Percentiles rank a stretch among this genome's conserved stretches.
phyloP scores from a whole-genome alignment of 30 jellyfish, hydroid and myxozoan genomes.

The Pelagia noctiluca region DNA sequence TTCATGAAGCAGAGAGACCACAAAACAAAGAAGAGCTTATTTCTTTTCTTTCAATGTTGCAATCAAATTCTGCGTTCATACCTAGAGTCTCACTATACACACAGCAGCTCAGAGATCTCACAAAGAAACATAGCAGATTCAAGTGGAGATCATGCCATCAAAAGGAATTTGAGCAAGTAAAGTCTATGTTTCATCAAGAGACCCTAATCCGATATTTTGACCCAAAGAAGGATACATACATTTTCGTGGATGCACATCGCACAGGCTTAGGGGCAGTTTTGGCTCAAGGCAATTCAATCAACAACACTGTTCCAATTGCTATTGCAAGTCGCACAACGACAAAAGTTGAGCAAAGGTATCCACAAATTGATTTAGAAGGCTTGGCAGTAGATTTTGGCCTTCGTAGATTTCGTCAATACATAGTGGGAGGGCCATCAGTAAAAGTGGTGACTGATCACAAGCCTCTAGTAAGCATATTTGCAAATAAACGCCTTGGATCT shows the following conservation, averaged over 20 bases:
- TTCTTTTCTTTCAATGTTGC: constrained; percentile 56
- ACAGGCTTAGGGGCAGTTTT: constrained; percentile 43
- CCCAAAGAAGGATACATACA: constrained; percentile 26
- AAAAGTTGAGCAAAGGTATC: constrained; percentile 10
- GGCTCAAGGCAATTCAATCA: constrained; percentile 20
- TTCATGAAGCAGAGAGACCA: constrained; percentile 50
- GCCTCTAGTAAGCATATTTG: constrained; percentile 46
- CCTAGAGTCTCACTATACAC: constrained; percentile 29
- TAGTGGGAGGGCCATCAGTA: constrained; percentile 53
- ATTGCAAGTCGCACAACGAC: constrained; percentile 46
- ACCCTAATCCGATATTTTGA: constrained; percentile 37
- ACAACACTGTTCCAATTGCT: neutral
- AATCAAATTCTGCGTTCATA: constrained; percentile 60
- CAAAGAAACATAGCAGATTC: constrained; percentile 41
- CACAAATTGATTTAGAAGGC: constrained; percentile 43
- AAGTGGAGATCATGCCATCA: constrained; percentile 32
- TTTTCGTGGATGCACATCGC: constrained; percentile 41
- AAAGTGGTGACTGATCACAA: constrained; percentile 53
- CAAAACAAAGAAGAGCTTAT: constrained; percentile 49
- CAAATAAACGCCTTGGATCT: constrained; percentile 18
- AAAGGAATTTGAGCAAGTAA: constrained; percentile 38
- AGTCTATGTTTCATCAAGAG: constrained; percentile 21
- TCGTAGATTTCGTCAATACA: constrained; percentile 27
- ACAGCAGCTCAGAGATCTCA: constrained; percentile 39
- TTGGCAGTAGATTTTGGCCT: constrained; percentile 62